Base-by-base conservation (phyloP, 2,888 invertebrate genomes). In the Leucophora obtusa region DNA sequence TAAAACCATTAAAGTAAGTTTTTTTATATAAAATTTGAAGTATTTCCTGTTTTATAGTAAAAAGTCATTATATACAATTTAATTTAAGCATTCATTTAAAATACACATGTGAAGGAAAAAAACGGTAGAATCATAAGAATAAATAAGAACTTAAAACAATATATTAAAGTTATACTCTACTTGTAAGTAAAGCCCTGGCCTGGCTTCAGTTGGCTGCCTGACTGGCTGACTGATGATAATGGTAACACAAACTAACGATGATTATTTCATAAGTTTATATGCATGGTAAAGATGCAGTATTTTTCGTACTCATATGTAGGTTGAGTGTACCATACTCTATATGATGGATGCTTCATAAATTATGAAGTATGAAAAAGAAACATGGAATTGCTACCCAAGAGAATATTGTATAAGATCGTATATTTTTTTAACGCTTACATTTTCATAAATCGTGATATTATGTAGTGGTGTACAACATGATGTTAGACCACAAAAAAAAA, bases 291-390 rank as follows among this genome's bases (percentile, higher is more conserved):
- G 35, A 51, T 68, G n/a, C 10, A n/a, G n/a, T n/a, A 38, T 1
- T 38, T 10, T 35, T 43, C 14, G n/a, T 47, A 69, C 33, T 50
- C 50, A 21, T 54, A 35, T 11, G 43, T 14, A 43, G n/a, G n/a
- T n/a, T n/a, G n/a, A 1, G 4, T 35, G 11, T 24, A 47, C 68
- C 2, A 38, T 54, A 28, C 43, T 28, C n/a, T n/a, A 56, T 18
- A 74, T 81, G 81, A 81, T 81, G 81, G 81, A 81, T 81, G 81
- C 77, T 81, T 81, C 77, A 81, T 81, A 81, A 81, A 77, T 81
- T 81, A 81, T 81, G 77, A 81, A 81, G 81, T 81, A 81, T 74
- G 81, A 81, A 81, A 77, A 81, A 81, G 81, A 81, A 77, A 81
- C 81, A 81, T 77, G 70, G 65, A 60, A 70, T 70, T 77, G 56